Conservation (phyloP, 2,888 invertebrate genomes). For the Conistra vaccinii region DNA sequence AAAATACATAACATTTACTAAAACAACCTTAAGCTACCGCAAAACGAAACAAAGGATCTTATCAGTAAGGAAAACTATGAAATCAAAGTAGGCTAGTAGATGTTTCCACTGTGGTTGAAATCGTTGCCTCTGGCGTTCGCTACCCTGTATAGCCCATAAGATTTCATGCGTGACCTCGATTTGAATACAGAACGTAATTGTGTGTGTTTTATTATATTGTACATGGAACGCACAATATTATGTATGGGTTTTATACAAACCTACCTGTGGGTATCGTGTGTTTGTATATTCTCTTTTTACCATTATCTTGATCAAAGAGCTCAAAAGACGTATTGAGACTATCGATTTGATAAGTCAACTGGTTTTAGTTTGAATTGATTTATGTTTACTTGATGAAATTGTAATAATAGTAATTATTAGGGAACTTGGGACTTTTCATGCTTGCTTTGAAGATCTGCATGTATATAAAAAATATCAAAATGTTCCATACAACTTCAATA, state of each 20-base stretch:
- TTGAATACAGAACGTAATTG: slow-evolving; percentile 31
- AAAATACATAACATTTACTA: not conserved
- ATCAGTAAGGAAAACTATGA: slow-evolving; percentile 17
- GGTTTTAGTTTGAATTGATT: not conserved
- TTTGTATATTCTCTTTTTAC: not conserved
- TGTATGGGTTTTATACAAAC: not conserved
- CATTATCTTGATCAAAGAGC: not conserved
- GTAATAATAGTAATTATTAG: not conserved
- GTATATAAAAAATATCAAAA: not conserved
- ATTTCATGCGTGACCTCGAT: slow-evolving; percentile 22
- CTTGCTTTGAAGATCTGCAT: not conserved
- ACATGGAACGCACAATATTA: not conserved
- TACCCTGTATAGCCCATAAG: slow-evolving; percentile 18
- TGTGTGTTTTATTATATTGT: slow-evolving; percentile 19
- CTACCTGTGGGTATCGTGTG: not conserved
- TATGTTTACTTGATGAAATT: not conserved
- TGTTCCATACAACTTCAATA: not conserved
- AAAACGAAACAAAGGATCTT: slow-evolving; percentile 31
- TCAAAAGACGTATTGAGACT: not conserved
- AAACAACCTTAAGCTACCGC: not conserved
- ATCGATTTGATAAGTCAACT: too few relatives aligned
- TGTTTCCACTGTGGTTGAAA: slow-evolving; percentile 19
- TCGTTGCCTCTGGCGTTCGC: slow-evolving; percentile 14
- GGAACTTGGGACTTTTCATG: too few relatives aligned
- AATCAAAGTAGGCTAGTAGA: slow-evolving; percentile 36